Percentiles rank a stretch among this genome's conserved stretches.
These are phyloP conservation scores for Xerus rutilus DNA, from an alignment of 2,797 vertebrate genomes.

Conservation along the genomic window DNA sequence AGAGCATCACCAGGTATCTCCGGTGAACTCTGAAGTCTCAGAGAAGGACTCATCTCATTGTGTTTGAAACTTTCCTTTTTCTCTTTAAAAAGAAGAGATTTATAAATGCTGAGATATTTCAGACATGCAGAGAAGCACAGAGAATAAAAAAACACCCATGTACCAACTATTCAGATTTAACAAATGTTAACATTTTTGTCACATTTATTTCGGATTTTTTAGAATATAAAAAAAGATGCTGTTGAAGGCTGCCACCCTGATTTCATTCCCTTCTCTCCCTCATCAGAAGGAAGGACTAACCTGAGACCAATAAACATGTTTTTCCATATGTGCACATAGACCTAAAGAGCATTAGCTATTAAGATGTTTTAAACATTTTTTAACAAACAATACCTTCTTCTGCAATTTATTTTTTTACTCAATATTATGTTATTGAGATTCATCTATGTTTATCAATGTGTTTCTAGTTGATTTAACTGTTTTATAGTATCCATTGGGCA, in stretches of 20 bases:
- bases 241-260: background rate
- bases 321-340: background rate
- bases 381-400: background rate
- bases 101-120: constrained; percentile 54
- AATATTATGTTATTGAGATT: background rate
- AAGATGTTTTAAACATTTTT: background rate
- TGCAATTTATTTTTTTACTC: background rate
- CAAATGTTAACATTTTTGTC: constrained; percentile 58
- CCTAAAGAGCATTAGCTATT: background rate
- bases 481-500: background rate
- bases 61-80: constrained; percentile 32
- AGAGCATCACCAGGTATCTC: background rate
- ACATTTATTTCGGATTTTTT: constrained; percentile 63
- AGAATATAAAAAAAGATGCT: constrained; percentile 46
- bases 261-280: background rate
- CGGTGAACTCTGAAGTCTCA: background rate
- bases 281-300: background rate
- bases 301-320: background rate
- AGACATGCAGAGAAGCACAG: background rate
- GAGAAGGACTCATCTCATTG: background rate
- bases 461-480: background rate
- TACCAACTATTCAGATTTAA: constrained; percentile 43
- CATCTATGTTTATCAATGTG: background rate
- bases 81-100: constrained; percentile 30
- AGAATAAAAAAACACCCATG: constrained; percentile 41